Conservation (phyloP, 2,797 vertebrate genomes). For the Avahi laniger region DNA sequence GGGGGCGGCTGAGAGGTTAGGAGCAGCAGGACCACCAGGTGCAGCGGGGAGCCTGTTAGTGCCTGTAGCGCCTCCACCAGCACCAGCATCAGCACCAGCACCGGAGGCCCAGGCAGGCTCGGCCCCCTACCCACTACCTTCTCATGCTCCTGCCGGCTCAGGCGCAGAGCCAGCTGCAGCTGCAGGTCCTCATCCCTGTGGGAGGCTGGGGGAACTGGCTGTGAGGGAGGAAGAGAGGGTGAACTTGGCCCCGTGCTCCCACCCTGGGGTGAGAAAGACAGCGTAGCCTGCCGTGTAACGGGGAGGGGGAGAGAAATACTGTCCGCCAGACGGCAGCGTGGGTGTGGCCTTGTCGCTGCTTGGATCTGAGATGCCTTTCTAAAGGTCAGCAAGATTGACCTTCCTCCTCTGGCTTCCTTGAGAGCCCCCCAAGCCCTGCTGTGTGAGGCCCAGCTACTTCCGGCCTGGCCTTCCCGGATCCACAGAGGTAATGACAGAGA, state of each 20-base stretch:
- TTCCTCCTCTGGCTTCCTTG: neutral
- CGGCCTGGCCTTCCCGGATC: neutral
- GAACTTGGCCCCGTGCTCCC: conserved; percentile 22
- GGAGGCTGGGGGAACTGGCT: conserved; percentile 86
- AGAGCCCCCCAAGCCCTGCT: neutral
- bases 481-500: neutral
- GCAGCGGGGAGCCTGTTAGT: conserved; percentile 57
- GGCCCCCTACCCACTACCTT: conserved; percentile 89
- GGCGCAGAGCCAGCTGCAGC: conserved; percentile 93
- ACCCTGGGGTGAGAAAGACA: neutral
- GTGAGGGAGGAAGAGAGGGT: conserved; percentile 83
- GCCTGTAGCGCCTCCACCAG: conserved; percentile 17
- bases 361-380: neutral
- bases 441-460: neutral
- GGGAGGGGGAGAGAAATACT: neutral
- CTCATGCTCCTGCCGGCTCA: conserved; percentile 96
- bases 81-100: neutral
- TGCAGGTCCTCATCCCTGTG: conserved; percentile 95
- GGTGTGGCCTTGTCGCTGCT: neutral
- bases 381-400: neutral
- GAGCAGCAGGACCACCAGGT: conserved; percentile 54
- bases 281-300: neutral
- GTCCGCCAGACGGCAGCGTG: neutral
- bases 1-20: conserved; percentile 7
- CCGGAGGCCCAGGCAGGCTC: neutral